Evolutionary conservation across 2,888 invertebrate species (phyloP).

Genomic region (Escarpia spicata): DNA sequence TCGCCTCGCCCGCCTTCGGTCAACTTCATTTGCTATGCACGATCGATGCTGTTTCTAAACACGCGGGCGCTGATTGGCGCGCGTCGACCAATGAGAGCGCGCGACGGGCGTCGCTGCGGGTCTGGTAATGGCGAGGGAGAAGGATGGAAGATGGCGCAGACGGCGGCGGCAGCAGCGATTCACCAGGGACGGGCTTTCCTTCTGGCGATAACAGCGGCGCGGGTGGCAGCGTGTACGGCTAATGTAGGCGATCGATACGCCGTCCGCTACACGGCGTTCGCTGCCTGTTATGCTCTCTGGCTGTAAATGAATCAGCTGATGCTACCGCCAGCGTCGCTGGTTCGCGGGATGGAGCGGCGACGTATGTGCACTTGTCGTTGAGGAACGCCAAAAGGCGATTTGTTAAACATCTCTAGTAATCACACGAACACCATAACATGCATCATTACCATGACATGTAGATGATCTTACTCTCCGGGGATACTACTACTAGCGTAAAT

Average conservation of each 20-base stretch:
- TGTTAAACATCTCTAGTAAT: neutral
- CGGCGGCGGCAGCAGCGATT: neutral
- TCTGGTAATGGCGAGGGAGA: neutral
- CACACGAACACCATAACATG: neutral
- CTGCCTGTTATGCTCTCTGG: neutral
- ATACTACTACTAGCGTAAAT: too few species aligned
- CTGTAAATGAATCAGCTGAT: neutral
- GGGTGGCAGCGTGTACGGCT: neutral
- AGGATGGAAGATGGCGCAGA: neutral
- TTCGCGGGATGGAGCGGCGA: neutral
- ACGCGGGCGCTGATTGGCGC: neutral
- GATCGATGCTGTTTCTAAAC: neutral
- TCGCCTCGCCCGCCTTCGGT: neutral
- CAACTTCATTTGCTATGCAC: conserved; percentile 16
- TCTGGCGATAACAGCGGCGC: neutral
- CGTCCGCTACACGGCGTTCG: neutral
- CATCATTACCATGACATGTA: neutral
- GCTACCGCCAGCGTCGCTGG: neutral
- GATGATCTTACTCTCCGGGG: neutral
- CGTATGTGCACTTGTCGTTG: neutral
- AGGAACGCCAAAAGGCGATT: neutral
- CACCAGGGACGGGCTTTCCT: neutral
- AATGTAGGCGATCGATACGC: neutral
- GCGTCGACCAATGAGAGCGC: neutral
- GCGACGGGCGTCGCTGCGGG: neutral